Evolutionary conservation across 1,140 invertebrate genomes (phyloP), one percentile per base, ranked within the genome.

Genomic region (Matsumurasca onukii): DNA sequence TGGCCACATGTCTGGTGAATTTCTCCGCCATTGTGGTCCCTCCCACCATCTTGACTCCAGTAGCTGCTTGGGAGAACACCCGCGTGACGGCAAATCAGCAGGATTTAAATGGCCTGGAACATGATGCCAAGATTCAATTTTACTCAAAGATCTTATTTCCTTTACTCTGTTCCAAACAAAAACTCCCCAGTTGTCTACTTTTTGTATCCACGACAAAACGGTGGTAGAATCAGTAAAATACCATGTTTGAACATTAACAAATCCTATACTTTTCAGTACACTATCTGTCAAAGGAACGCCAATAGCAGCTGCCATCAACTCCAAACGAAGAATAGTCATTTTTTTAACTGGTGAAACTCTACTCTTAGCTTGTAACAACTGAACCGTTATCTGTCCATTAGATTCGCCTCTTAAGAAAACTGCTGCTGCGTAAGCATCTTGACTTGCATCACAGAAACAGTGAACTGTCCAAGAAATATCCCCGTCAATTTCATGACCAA

Each of bases 261-360:
- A 45, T 12, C 17, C 34, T 12, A 45, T 45, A 45, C 34, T 45
- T 45, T 45, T 17, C 9, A 45, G 9, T 45, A 45, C 34, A 45
- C 9, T 17, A 12, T 45, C 17, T 9, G 34, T 45, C 27, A 66
- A 25, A 61, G 9, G 59, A 15, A 29, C 64, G 3, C 64, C 64
- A 61, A 66, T 66, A 39, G 64, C 17, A n/a, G 64, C 45, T 59
- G 39, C 45, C 64, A 66, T 22, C 25, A 66, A 55, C 45, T 66
- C 64, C 49, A 66, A 66, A 9, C 64, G 24, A 13, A 45, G 45
- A 13, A 66, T 66, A 48, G 39, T 66, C 29, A 66, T 59, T 52
- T 45, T 45, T 25, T 51, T 66, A 3, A 24, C 45, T 13, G 64
- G 64, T 15, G 64, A 20, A 3, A 59, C 45, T 25, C 64, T 51